phyloP scores from a whole-genome alignment of 2,797 vertebrate species.

The Helostoma temminkii region DNA sequence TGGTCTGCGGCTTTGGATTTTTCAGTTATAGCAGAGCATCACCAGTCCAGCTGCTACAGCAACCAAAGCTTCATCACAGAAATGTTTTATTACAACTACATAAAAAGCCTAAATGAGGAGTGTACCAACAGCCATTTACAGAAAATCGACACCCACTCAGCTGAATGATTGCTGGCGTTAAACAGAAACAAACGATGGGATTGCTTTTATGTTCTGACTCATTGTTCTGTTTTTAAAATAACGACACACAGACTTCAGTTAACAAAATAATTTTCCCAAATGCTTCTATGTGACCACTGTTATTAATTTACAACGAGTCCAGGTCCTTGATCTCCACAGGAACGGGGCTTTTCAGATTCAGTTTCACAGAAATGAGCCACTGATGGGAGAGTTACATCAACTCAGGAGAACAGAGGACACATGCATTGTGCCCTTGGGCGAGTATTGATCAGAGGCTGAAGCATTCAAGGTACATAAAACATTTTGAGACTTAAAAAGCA shows the following conservation, averaged over 20 bases:
- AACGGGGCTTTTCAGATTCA: slow-evolving; percentile 23
- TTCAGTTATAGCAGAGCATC: not conserved
- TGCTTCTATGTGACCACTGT: slow-evolving; percentile 5
- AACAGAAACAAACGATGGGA: slow-evolving; percentile 31
- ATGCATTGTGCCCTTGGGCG: not conserved
- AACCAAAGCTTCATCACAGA: slow-evolving; percentile 9
- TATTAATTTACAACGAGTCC: slow-evolving; percentile 6
- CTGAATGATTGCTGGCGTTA: slow-evolving; percentile 31
- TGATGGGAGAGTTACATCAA: slow-evolving; percentile 1
- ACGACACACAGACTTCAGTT: slow-evolving; percentile 16
- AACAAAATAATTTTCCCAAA: slow-evolving; percentile 12
- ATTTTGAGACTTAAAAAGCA: not conserved
- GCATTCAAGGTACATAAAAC: not conserved
- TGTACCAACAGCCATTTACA: slow-evolving; percentile 27
- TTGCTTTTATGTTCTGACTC: slow-evolving; percentile 43
- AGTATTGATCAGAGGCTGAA: slow-evolving; percentile 29
- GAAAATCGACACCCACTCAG: slow-evolving; percentile 53
- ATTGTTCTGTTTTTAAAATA: slow-evolving; percentile 38
- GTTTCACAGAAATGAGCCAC: slow-evolving; percentile 23
- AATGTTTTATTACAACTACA: slow-evolving; percentile 34
- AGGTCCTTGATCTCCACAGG: slow-evolving; percentile 18
- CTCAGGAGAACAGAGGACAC: not conserved
- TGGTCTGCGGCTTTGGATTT: not conserved
- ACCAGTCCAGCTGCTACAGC: slow-evolving; percentile 17
- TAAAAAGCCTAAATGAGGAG: slow-evolving; percentile 55